Evolutionary conservation across 2,888 invertebrate species (phyloP).

Genomic region (Megaustenia siamemsis): DNA sequence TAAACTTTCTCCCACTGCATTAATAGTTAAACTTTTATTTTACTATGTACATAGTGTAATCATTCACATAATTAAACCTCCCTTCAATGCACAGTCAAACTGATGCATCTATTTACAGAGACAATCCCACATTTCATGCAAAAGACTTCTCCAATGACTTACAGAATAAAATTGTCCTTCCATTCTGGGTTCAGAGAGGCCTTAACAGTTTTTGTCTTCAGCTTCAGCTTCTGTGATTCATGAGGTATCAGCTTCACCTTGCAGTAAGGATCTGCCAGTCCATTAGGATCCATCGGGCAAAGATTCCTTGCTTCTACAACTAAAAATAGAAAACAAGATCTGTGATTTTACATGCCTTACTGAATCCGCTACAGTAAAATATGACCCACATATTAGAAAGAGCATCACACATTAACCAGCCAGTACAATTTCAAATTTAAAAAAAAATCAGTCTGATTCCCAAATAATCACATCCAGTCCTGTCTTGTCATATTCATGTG

Average conservation of each 20-base stretch:
- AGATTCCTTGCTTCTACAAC: constrained; percentile 97
- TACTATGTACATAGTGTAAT: no score
- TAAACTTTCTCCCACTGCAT: no score
- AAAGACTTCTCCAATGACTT: constrained; percentile 79
- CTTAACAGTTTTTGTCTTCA: constrained; percentile 98
- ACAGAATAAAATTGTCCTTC: constrained; percentile 97
- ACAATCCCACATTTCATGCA: not conserved
- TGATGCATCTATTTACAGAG: not conserved
- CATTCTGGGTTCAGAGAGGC: constrained; percentile 96
- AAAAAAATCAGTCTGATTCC: not conserved
- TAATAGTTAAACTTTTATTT: no score
- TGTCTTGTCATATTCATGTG: no score
- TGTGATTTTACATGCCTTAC: no score
- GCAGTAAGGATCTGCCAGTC: constrained; percentile 98
- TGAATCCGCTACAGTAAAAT: no score
- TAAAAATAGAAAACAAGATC: constrained; percentile 79
- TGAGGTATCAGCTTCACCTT: constrained; percentile 97
- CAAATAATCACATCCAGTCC: no score
- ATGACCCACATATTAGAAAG: no score
- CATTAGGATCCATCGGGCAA: constrained; percentile 99
- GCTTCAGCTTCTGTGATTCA: constrained; percentile 81
- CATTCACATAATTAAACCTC: no score
- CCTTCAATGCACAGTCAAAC: not conserved
- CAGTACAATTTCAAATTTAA: not conserved
- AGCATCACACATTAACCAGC: not conserved